Evolutionary conservation across 1,140 invertebrate genomes (phyloP), one percentile per base, ranked within the genome.

Genomic region (Phymastichus coffea): DNA sequence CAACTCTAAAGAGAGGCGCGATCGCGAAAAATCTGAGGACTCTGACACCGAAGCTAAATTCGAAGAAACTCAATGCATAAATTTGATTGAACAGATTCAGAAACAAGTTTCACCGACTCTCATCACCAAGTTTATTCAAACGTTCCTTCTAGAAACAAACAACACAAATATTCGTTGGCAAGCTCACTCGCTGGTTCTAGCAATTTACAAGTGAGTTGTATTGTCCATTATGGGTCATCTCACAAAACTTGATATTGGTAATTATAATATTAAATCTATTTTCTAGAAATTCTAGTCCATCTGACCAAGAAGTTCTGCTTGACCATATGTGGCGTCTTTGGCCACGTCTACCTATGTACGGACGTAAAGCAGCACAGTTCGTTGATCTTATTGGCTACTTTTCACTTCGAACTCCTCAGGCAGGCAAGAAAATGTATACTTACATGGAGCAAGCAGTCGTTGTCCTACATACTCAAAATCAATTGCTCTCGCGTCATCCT

Each of bases 311-410:
- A 63, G 79, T 81, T 12, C 71, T 98, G 15, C 79, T 97, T 0
- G 89, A 92, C 49, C 79, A 95, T 4, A 80, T 98, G 65, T 97
- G 95, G 95, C 86, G 85, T 38, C 76, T 98, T 26, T 98, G 96
- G 95, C 92, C 92, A 2, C 81, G 92, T 40, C 80, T 98, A 28
- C 93, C 94, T 0, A 86, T 88, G 48, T 97, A 95, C 73, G 97
- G 96, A 2, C 83, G 92, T 0, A 94, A 97, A 77, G 94, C 95
- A 2, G 89, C 93, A 0, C 96, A 98, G 77, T 98, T 98, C 81
- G 95, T 98, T 1, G 96, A 99, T 77, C 80, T 99, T 0, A 83
- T 98, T 0, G 96, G 95, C 0, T 97, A 94, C 76, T 93, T 97
- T 70, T 92, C 92, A 0, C 81, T 97, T 0, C 94, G 93, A 73